Percentiles rank a stretch among this genome's conserved stretches.
These are phyloP conservation scores for Perodicticus potto DNA, from an alignment of 2,797 vertebrate species.

Conservation along the genomic window DNA sequence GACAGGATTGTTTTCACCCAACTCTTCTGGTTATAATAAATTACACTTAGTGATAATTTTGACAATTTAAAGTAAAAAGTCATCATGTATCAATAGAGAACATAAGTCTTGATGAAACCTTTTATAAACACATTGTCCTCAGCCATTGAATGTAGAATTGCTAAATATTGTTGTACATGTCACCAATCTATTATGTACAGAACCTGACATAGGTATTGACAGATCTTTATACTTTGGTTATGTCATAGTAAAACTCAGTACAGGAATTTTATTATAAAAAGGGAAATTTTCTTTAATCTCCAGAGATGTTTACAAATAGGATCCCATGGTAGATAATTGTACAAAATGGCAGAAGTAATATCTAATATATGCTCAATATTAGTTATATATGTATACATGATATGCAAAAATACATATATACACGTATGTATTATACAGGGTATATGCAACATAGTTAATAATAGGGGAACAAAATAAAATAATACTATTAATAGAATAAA, in stretches of 20 bases:
- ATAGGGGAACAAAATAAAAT: not conserved
- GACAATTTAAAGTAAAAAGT: slow-evolving; percentile 65
- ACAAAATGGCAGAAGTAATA: not conserved
- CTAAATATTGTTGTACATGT: slow-evolving; percentile 14
- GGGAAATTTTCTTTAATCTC: not conserved
- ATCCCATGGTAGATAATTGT: not conserved
- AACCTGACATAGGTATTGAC: not conserved
- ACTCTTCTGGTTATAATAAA: slow-evolving; percentile 67
- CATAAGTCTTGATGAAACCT: slow-evolving; percentile 63
- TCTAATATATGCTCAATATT: not conserved
- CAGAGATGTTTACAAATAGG: not conserved
- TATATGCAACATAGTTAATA: not conserved
- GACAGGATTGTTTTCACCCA: slow-evolving; percentile 70
- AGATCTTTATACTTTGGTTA: not conserved
- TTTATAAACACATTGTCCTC: slow-evolving; percentile 35
- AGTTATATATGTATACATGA: not conserved
- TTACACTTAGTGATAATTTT: slow-evolving; percentile 73
- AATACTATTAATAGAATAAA: not conserved
- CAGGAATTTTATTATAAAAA: not conserved
- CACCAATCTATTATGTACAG: not conserved
- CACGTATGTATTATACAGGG: not conserved
- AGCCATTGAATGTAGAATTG: not conserved
- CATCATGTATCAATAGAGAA: slow-evolving; percentile 52
- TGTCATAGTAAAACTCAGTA: not conserved
- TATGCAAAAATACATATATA: not conserved